phyloP scores from a whole-genome alignment of 2,113 vertebrate species.

The Mixornis gularis region DNA sequence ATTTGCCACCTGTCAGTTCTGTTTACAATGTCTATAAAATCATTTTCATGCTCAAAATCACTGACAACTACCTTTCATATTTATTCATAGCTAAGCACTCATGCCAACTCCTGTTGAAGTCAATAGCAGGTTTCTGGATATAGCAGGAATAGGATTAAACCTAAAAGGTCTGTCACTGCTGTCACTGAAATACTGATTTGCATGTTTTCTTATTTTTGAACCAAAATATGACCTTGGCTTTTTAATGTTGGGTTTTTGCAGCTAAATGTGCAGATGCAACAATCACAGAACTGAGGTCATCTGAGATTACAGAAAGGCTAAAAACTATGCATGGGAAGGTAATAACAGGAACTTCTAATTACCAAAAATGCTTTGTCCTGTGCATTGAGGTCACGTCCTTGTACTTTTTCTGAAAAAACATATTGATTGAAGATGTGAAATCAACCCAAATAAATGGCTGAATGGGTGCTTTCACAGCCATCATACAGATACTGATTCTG shows the following conservation, averaged over 20 bases:
- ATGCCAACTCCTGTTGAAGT: neutral
- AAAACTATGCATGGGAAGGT: neutral
- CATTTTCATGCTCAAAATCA: neutral
- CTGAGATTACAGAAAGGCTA: neutral
- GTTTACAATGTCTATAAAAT: neutral
- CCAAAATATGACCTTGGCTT: neutral
- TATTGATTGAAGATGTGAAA: neutral
- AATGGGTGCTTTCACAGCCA: neutral
- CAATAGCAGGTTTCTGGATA: neutral
- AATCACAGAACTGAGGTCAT: neutral
- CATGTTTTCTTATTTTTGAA: neutral
- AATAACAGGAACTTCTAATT: neutral
- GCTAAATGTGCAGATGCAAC: neutral
- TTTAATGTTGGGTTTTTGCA: neutral
- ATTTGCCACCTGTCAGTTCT: constrained; percentile 22
- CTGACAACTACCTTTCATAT: constrained; percentile 6
- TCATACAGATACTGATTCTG: neutral
- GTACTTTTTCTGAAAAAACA: neutral
- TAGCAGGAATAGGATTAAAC: neutral
- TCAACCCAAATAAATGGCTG: neutral
- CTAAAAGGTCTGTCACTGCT: neutral
- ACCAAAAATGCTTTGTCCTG: neutral
- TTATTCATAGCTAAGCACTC: neutral
- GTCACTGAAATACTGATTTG: neutral
- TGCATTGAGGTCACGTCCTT: neutral